Evolutionary conservation across 2,797 vertebrate genomes (phyloP).

Genomic region (Delichon dasypus): DNA sequence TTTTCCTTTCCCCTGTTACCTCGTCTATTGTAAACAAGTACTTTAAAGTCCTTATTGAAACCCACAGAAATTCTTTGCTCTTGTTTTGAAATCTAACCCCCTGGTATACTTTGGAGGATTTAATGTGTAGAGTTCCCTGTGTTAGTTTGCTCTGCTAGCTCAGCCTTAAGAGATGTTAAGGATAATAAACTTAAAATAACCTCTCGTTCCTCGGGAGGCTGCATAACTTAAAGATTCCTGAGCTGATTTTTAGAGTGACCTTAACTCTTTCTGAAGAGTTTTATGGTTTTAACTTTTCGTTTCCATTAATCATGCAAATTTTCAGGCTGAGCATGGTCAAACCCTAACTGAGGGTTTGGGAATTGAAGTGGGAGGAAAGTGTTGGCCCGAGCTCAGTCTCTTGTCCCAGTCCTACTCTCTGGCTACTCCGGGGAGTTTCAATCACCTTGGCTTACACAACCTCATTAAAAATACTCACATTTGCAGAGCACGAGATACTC

Average conservation of each 20-base stretch:
- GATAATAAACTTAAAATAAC: constrained; percentile 66
- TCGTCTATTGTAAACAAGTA: constrained; percentile 52
- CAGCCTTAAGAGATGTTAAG: constrained; percentile 54
- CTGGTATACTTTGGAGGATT: constrained; percentile 57
- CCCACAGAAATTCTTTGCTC: constrained; percentile 50
- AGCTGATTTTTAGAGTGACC: neutral
- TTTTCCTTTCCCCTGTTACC: constrained; percentile 29
- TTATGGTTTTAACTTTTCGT: neutral
- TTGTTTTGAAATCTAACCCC: constrained; percentile 66
- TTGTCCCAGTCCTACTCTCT: neutral
- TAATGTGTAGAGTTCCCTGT: constrained; percentile 23
- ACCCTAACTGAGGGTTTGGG: neutral
- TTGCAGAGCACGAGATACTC: neutral
- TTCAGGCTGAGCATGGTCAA: neutral
- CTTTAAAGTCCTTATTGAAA: constrained; percentile 58
- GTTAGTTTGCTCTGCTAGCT: constrained; percentile 53
- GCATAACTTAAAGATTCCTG: neutral
- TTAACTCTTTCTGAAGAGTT: constrained; percentile 29
- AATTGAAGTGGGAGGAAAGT: neutral
- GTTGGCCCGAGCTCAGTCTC: neutral
- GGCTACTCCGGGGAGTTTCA: neutral
- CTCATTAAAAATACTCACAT: neutral
- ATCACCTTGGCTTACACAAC: neutral
- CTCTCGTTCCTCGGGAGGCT: constrained; percentile 45
- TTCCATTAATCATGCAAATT: neutral